phyloP scores from a whole-genome alignment of 2,888 invertebrate species.

The Mylabris sibirica region DNA sequence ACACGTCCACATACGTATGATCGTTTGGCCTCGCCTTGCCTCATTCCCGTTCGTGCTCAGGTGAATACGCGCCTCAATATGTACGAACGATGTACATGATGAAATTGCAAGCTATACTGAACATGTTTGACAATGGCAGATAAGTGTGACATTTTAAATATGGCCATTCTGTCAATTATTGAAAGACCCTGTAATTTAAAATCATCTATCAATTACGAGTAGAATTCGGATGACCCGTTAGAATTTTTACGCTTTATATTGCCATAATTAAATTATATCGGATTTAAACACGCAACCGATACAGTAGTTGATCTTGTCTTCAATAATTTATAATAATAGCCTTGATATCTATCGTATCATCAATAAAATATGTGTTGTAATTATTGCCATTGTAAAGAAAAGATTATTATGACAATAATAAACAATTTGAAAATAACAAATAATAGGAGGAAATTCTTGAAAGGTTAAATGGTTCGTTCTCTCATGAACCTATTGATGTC shows the following conservation, averaged over 20 bases:
- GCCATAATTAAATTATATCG: not conserved
- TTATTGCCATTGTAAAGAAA: not conserved
- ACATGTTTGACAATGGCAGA: too few relatives aligned
- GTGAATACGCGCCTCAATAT: too few relatives aligned
- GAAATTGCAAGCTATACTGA: too few relatives aligned
- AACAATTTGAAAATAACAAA: slow-evolving; percentile 23
- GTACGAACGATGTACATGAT: too few relatives aligned
- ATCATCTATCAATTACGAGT: not conserved
- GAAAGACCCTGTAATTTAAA: not conserved
- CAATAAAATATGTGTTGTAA: slow-evolving; percentile 2
- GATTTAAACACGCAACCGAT: not conserved
- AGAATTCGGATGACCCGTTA: not conserved
- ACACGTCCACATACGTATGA: too few relatives aligned
- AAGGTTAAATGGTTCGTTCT: slow-evolving; percentile 38
- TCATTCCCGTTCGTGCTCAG: too few relatives aligned
- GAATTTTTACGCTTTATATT: not conserved
- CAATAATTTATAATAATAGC: not conserved
- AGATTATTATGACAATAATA: not conserved
- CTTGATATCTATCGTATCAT: not conserved
- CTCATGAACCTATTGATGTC: slow-evolving; percentile 43
- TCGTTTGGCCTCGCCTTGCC: too few relatives aligned
- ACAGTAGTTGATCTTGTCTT: not conserved
- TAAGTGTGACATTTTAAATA: too few relatives aligned
- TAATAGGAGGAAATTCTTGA: slow-evolving; percentile 33
- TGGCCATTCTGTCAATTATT: not conserved